Evolutionary conservation across 2,888 invertebrate species (phyloP), one percentile per base, ranked within the genome.

Genomic region (Thelaira solivaga): DNA sequence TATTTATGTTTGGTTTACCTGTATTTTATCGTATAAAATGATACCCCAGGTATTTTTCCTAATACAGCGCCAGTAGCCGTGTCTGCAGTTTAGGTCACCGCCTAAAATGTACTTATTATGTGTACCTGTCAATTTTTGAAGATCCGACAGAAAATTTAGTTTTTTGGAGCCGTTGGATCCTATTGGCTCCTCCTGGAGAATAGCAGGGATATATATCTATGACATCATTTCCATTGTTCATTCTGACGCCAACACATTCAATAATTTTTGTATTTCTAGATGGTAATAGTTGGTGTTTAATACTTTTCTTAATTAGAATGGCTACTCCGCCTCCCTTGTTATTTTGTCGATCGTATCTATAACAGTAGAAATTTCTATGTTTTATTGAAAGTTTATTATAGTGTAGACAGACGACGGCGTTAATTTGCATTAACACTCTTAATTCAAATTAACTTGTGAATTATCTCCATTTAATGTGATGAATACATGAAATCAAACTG

Each of bases 281-380:
- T 10, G 49, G 49, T 39, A 64, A 64, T 13, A 51, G 22, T 55
- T n/a, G 43, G 34, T 67, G 45, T 11, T 45, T 7, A 16, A 67
- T 55, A 24, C 16, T 43, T 22, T 67, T 67, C 7, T 55, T 45
- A 10, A 67, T 22, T 13, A 53, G 24, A 7, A 57, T 47, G 11
- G 68, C 39, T 20, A 51, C 36, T n/a, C 41, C 64, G n/a, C 61
- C 45, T 61, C 45, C 59, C 4, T 1, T 5, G n/a, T 22, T 10
- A n/a, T 8, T n/a, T 64, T 64, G 64, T 2, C 64, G 24, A 18
- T 51, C 64, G 7, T 2, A 18, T 29, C 41, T 29, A 34, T 64
- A 64, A 18, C 64, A 51, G 24, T 8, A 41, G n/a, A 11, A 64
- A 16, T 41, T 64, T 16, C 39, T n/a, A 7, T 61, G 7, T 34